Base-by-base conservation (phyloP, 2,113 vertebrate species). In the Larimichthys polyactis region DNA sequence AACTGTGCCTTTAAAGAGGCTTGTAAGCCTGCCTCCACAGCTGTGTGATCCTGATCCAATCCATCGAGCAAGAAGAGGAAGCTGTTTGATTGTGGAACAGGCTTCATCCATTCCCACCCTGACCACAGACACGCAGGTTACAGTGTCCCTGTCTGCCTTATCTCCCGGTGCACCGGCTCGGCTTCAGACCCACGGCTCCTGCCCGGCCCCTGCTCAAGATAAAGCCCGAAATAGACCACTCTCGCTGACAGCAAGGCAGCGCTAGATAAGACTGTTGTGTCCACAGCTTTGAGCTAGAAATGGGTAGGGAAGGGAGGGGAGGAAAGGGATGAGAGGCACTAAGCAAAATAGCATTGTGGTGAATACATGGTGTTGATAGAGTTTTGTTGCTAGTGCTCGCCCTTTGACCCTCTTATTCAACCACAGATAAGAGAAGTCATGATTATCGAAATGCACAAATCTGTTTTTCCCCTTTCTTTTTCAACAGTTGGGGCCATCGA, bases 141-240 rank as follows among this genome's bases (percentile, higher is more conserved):
- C 88, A 75, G 85, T 87, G 90, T 94, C 89, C 88, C 88, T 91
- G 93, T 93, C 93, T 76, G 43, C 86, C 91, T 95, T 96, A 95
- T 95, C 94, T 93, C 71, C 71, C 11, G 36, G 67, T 83, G 87
- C 77, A 82, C 78, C 75, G 27, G 88, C 90, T 90, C 60, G 51
- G 64, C 90, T 88, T 92, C 84, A 88, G 89, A 88, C 87, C 87
- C 85, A 71, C 71, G 43, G 91, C 93, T 93, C 86, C 11, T 55
- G 73, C 84, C 86, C 49, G 66, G 82, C 84, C 82, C 65, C 76
- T 11, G 78, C 91, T 92, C 54, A 68, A 95, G 94, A 95, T 95
- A 95, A 95, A 93, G 83, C 83, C 92, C 48, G 78, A 94, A 93
- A 93, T 93, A 94, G 90, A 93, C 88, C 85, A 48, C 88, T 92